phyloP scores from a whole-genome alignment of 2,113 vertebrate species.

The Acrocephalus arundinaceus region DNA sequence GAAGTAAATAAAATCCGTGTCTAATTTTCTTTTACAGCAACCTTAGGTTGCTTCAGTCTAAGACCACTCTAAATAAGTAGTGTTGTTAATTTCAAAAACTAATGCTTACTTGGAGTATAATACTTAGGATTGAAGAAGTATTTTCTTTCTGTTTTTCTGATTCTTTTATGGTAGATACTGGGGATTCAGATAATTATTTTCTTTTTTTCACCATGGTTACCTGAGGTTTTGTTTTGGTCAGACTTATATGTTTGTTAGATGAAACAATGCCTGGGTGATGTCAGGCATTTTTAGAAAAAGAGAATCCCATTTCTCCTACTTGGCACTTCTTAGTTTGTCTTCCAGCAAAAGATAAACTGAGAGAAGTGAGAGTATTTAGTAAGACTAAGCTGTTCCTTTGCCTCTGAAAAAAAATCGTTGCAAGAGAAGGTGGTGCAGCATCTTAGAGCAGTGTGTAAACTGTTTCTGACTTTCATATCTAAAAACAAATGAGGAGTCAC shows the following conservation, averaged over 20 bases:
- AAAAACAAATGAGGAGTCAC: background rate
- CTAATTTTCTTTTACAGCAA: background rate
- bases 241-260: background rate
- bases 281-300: background rate
- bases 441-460: background rate
- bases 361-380: background rate
- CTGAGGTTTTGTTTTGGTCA: background rate
- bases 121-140: background rate
- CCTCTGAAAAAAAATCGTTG: background rate
- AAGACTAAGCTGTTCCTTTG: background rate
- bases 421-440: background rate
- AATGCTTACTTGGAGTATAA: background rate
- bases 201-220: background rate
- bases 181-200: background rate
- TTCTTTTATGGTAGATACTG: background rate
- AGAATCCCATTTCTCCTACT: background rate
- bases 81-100: background rate
- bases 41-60: background rate
- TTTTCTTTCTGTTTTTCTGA: background rate
- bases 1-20: background rate
- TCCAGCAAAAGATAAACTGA: background rate
- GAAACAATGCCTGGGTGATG: background rate
- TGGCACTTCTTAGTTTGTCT: background rate
- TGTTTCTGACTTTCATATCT: background rate
- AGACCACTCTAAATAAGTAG: background rate